Evolutionary conservation across 1,140 invertebrate species (phyloP), one percentile per base, ranked within the genome.

Genomic region (Eurosta solidaginis): DNA sequence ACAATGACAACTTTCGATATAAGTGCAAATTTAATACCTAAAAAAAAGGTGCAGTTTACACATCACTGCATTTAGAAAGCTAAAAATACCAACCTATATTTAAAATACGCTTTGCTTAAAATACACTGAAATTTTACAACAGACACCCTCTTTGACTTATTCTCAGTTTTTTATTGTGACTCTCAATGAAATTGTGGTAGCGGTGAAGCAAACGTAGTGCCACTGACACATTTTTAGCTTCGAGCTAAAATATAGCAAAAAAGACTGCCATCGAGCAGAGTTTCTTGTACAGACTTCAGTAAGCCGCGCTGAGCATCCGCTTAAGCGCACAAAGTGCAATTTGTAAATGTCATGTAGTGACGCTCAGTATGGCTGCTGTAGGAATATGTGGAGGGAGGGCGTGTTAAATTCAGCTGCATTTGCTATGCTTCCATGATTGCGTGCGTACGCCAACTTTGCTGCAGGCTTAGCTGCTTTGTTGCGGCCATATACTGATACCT

Each of bases 331-430:
- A 68, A 68, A 68, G 59, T 68, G 59, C 59, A 68, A 68, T 68
- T 68, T 68, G 59, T 68, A 68, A 36, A 68, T 68, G 59, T 68
- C 59, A 68, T 68, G 59, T 68, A 68, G 14, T 68, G 36, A 40
- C n/a, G 29, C 33, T 20, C 17, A 20, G 29, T 29, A 20, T 20
- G 59, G 17, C 36, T 68, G n/a, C 59, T 20, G 6, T 20, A 2
- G 14, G n/a, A 20, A 20, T 2, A 36, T 9, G 4, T 27, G 2
- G 33, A 0, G 20, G 54, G 59, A 1, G 33, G 25, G 7, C n/a
- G 33, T 10, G 9, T 49, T 12, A 63, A 40, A 20, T 40, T 6
- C n/a, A 40, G 3, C 17, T 40, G 59, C 17, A 14, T 3, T 68
- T 20, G 33, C 40, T 68, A 29, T n/a, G 59, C 59, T 42, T 25